These are phyloP conservation scores for Zaprionus ghesquierei DNA, from an alignment of 1,140 invertebrate genomes.

Conservation along the genomic window DNA sequence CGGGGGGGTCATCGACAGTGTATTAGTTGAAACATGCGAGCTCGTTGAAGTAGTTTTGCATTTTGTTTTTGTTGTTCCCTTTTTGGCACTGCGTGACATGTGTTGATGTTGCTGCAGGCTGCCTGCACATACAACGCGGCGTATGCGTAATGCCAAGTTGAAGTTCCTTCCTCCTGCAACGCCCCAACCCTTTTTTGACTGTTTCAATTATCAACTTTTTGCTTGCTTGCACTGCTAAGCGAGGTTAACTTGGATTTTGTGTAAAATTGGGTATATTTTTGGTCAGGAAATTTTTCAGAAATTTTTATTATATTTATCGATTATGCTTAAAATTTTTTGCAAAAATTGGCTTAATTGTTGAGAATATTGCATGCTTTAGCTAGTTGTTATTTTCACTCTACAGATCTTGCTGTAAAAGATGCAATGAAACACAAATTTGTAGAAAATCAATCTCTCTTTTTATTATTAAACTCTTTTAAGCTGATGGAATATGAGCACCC, in stretches of 20 bases:
- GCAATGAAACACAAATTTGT: too few relatives aligned
- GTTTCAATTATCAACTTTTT: neutral
- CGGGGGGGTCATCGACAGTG: conserved; percentile 47
- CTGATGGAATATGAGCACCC: conserved; percentile 84
- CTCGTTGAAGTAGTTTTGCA: neutral
- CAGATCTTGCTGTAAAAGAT: too few relatives aligned
- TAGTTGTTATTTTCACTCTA: too few relatives aligned
- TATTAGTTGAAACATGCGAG: conserved; percentile 57
- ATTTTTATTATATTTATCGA: too few relatives aligned
- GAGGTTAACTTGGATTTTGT: too few relatives aligned
- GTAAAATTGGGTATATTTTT: too few relatives aligned
- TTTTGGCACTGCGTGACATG: conserved; percentile 1
- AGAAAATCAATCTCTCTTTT: too few relatives aligned
- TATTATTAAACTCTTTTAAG: conserved; percentile 17
- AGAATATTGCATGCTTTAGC: too few relatives aligned
- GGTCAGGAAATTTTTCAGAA: too few relatives aligned
- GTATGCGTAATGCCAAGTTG: neutral
- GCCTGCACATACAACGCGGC: neutral
- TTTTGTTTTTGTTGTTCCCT: conserved; percentile 37
- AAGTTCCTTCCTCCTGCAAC: too few relatives aligned
- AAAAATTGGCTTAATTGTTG: too few relatives aligned
- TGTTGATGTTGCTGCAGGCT: conserved; percentile 1
- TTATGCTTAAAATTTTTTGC: too few relatives aligned
- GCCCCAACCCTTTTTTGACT: neutral
- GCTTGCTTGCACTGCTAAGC: neutral